A percentile compares a stretch with the other conserved stretches of the same genome.
These are phyloP conservation scores for Lottia scabra DNA, from an alignment of 2,888 invertebrate genomes.

Conservation along the genomic window DNA sequence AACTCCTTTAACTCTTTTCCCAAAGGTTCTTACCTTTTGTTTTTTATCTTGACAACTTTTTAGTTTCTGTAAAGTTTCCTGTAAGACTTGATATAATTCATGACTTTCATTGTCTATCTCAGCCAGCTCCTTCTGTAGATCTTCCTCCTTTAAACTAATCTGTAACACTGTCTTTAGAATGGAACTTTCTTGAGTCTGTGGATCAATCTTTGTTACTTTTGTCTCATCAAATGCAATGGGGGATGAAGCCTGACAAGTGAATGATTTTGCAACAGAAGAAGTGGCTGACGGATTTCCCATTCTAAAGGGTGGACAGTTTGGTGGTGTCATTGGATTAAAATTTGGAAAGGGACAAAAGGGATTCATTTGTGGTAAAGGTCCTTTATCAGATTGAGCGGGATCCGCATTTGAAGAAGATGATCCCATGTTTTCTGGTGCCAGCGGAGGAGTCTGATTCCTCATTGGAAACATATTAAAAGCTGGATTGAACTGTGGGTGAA, in stretches of 20 bases:
- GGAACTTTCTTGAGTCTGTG: neutral
- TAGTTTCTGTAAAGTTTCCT: conserved; percentile 37
- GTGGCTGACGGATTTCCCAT: neutral
- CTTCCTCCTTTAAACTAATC: conserved; percentile 48
- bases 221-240: neutral
- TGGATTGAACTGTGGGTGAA: neutral
- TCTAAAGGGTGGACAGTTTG: neutral
- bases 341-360: neutral
- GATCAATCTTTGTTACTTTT: neutral
- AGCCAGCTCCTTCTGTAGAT: conserved; percentile 36
- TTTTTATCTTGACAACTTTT: conserved; percentile 7
- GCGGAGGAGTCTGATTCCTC: neutral
- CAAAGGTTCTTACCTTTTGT: neutral
- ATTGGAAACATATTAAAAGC: neutral
- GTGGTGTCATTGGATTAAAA: neutral
- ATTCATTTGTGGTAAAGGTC: neutral
- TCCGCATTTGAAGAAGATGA: neutral
- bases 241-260: neutral
- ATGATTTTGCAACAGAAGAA: neutral
- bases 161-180: conserved; percentile 45
- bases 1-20: no score
- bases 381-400: neutral
- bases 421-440: neutral
- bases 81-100: conserved; percentile 38
- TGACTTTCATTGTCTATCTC: conserved; percentile 36